Evolutionary conservation across 2,888 invertebrate species (phyloP), one percentile per base, ranked within the genome.

Genomic region (Malachius bipustulatus): DNA sequence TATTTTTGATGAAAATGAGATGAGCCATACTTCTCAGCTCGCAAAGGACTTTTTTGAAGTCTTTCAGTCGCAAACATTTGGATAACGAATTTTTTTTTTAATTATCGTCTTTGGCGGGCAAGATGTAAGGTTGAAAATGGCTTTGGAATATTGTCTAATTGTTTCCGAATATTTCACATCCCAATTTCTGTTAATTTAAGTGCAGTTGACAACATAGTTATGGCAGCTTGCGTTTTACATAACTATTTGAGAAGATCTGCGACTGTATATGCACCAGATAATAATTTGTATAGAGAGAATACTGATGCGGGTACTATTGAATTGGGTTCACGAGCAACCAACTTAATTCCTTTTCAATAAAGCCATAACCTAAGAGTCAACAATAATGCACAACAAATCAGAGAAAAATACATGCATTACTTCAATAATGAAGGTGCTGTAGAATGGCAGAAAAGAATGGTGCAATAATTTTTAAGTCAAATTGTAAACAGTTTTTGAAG

Each of bases 251-350:
- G 31, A 31, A 10, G 16, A 15, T 14, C 8, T 31, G 31, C 14
- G 10, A 10, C 31, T 15, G 31, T 8, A 14, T 31, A 35, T 35
- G 31, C 35, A 16, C 31, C 35, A 35, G 35, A 35, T 35, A 35
- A 32, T 32, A 35, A 34, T 35, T 35, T 35, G 31, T 35, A 31
- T 14, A 35, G 35, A 31, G 35, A 35, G 31, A 35, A 35, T 35
- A 34, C 35, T 30, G 31, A 35, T 31, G 31, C 31, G 35, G 32
- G 35, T 31, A 31, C 31, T 34, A 35, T 33, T 35, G 35, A 35
- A 31, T 31, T 31, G 31, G 16, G 31, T 31, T 31, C 15, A 11
- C 14, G 15, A 31, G 8, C 31, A 10, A 35, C 35, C n/a, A 32
- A 35, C 13, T 35, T 35, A 19, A 9, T 35, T 32, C 35, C 10